Evolutionary conservation across 2,888 invertebrate species (phyloP).

Genomic region (Diarsia rubi): DNA sequence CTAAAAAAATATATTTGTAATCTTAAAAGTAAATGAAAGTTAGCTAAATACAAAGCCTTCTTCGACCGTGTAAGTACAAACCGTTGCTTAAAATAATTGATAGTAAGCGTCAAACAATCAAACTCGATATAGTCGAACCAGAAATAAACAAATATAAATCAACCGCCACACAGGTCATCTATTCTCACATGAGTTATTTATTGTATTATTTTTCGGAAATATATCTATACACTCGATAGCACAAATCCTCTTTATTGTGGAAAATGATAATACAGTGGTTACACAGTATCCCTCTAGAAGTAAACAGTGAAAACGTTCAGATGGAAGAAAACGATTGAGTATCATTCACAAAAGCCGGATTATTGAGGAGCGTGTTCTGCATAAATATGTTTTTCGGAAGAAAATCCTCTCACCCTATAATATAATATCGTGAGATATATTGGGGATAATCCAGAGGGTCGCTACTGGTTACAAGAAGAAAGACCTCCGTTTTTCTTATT

Average conservation of each 20-base stretch:
- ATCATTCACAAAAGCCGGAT: constrained; percentile 27
- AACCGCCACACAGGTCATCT: neutral
- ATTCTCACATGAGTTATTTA: neutral
- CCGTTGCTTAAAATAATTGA: too few relatives aligned
- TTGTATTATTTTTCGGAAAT: neutral
- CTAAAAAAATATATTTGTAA: too few relatives aligned
- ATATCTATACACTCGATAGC: neutral
- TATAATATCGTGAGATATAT: constrained; percentile 13
- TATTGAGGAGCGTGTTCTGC: constrained; percentile 35
- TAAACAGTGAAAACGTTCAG: constrained; percentile 5
- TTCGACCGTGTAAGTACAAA: too few relatives aligned
- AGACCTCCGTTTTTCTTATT: neutral
- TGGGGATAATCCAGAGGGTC: constrained; percentile 15
- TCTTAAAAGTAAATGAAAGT: too few relatives aligned
- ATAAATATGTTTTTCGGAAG: constrained; percentile 30
- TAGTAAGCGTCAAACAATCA: neutral
- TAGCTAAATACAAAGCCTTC: too few relatives aligned
- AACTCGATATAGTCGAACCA: neutral
- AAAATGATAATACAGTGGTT: neutral
- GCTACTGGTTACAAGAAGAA: neutral
- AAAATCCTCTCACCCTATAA: constrained; percentile 14
- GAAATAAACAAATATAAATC: neutral
- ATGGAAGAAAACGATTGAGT: constrained; percentile 6
- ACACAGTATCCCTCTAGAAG: neutral
- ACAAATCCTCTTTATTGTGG: neutral